Conservation (phyloP, 2,797 vertebrate genomes). For the Glossophaga mutica region DNA sequence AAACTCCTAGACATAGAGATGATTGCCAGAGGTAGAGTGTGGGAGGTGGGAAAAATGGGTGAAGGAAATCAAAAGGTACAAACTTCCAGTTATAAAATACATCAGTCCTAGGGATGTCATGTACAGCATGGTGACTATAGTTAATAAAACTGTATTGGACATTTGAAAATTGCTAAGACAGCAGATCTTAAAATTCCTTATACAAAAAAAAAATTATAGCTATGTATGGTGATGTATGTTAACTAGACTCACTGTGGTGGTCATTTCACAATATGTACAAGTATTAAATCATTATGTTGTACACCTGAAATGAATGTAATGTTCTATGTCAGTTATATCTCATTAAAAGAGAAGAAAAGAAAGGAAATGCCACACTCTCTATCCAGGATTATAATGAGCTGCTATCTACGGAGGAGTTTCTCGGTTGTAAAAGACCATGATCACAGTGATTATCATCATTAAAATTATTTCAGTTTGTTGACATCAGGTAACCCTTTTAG, state of each 20-base stretch:
- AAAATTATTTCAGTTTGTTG: not conserved
- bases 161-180: not conserved
- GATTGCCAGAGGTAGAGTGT: not conserved
- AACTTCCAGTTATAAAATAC: not conserved
- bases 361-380: not conserved
- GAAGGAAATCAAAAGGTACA: not conserved
- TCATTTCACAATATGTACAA: not conserved
- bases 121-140: not conserved
- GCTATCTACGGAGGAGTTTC: not conserved
- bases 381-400: not conserved
- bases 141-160: not conserved
- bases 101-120: not conserved
- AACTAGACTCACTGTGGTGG: not conserved
- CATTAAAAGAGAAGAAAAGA: not conserved
- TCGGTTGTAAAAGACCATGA: not conserved
- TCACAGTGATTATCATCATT: not conserved
- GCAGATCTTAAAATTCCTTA: not conserved
- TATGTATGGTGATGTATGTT: not conserved
- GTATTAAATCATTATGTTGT: not conserved
- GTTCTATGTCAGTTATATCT: not conserved
- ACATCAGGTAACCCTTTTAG: not conserved
- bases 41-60: not conserved
- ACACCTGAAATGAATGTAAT: not conserved
- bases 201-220: not conserved
- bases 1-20: not conserved